phyloP scores from a whole-genome alignment of 2,888 invertebrate species.

The Proisotoma minuta region DNA sequence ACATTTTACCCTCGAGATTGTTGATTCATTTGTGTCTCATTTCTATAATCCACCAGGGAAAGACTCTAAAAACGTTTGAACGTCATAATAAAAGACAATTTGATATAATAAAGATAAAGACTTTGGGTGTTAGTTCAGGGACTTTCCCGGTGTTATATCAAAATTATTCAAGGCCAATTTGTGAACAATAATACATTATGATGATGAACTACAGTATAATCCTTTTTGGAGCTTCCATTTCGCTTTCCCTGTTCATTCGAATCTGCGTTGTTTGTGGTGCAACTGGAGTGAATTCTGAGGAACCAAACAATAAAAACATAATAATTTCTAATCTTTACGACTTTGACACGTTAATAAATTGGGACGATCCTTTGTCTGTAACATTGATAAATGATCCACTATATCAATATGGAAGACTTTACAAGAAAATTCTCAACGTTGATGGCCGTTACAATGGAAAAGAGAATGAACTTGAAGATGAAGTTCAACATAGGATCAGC shows the following conservation, averaged over 20 bases:
- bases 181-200: not conserved
- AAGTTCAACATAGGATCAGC: not conserved
- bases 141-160: slow-evolving; percentile 9
- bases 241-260: slow-evolving; percentile 38
- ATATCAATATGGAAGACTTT: not conserved
- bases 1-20: no score
- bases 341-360: not conserved
- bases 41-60: no score
- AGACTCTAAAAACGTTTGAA: no score
- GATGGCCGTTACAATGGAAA: not conserved
- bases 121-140: slow-evolving; percentile 13
- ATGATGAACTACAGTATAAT: slow-evolving; percentile 43
- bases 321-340: not conserved
- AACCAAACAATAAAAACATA: not conserved
- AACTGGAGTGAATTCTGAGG: slow-evolving; percentile 12
- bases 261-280: slow-evolving; percentile 26
- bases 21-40: no score
- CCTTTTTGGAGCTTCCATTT: slow-evolving; percentile 38
- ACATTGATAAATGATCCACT: not conserved
- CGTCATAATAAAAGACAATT: no score
- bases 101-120: no score
- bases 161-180: not conserved
- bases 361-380: not conserved
- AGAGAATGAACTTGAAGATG: not conserved
- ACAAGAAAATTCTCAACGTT: not conserved